Evolutionary conservation across 1,140 invertebrate species (phyloP), one percentile per base, ranked within the genome.

Genomic region (Bactericera cockerelli): DNA sequence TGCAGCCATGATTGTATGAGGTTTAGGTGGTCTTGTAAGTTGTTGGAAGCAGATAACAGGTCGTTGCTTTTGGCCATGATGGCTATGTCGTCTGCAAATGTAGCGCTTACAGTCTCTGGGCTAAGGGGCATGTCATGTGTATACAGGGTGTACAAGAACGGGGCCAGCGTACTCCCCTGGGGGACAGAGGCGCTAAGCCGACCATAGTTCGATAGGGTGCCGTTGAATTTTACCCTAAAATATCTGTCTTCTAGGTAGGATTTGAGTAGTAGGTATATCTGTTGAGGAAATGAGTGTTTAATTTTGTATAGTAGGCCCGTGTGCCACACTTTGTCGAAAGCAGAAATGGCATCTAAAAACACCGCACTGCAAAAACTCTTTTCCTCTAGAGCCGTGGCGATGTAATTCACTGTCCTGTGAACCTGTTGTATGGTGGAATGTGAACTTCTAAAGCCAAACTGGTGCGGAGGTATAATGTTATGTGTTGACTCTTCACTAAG

Each of bases 241-340:
- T 16, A 56, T 2, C 59, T 28, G 36, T 13, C 38, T 16, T 19
- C n/a, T 16, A 61, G 55, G 33, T 57, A 61, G 14, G 59, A 61
- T 57, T 57, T n/a, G 26, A 56, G 28, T 38, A 60, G 26, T 26
- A 21, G 6, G 16, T 8, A 56, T 10, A 19, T 39, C 8, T 1
- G 25, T 22, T 10, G 26, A 2, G 59, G 26, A 19, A 56, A 31
- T 19, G 38, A 60, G 11, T 14, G 26, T 56, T 56, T 60, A 16
- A 36, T 36, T 36, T 36, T 36, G n/a, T n/a, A n/a, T n/a, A n/a
- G n/a, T 10, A 68, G 57, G 8, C 67, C 69, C 24, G 66, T 57
- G 31, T 71, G 68, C 69, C 70, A 71, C 0, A 70, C 66, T 54
- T 62, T 65, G 57, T 70, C 67, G 38, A 67, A 68, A 1, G 63